A percentile compares a stretch with the other conserved stretches of the same genome.
Conservation (phyloP, 2,113 vertebrate genomes). For the Lophius piscatorius region DNA sequence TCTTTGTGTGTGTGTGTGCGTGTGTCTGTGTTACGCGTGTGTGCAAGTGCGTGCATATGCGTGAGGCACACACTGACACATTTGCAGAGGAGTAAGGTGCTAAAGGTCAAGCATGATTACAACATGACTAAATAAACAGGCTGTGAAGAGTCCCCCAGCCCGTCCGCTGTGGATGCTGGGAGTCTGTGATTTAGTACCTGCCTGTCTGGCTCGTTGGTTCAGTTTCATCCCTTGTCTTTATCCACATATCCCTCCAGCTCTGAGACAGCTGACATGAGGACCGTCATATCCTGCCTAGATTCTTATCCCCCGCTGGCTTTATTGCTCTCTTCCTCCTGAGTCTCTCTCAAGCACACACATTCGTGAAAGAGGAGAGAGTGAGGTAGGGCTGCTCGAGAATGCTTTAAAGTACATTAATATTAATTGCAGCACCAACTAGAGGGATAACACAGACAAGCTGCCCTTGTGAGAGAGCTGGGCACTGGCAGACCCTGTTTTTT, state of each 20-base stretch:
- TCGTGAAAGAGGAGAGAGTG: slow-evolving; percentile 14
- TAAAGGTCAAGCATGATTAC: slow-evolving; percentile 80
- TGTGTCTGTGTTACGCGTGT: not conserved
- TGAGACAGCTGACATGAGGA: slow-evolving; percentile 79
- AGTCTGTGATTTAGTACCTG: slow-evolving; percentile 38
- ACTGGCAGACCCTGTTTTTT: slow-evolving; percentile 58
- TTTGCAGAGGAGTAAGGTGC: slow-evolving; percentile 61
- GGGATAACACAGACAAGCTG: slow-evolving; percentile 72
- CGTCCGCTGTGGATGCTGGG: slow-evolving; percentile 21
- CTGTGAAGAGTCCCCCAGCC: slow-evolving; percentile 22
- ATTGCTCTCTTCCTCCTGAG: slow-evolving; percentile 73
- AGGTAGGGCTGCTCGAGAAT: slow-evolving; percentile 69
- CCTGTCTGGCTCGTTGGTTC: slow-evolving; percentile 48
- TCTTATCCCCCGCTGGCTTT: slow-evolving; percentile 71
- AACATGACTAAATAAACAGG: slow-evolving; percentile 78
- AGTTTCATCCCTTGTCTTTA: slow-evolving; percentile 69
- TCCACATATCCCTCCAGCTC: slow-evolving; percentile 69
- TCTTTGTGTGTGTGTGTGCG: slow-evolving; percentile 14
- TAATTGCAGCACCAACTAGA: slow-evolving; percentile 79
- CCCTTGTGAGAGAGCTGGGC: slow-evolving; percentile 63
- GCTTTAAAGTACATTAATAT: slow-evolving; percentile 82
- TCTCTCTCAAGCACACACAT: slow-evolving; percentile 30
- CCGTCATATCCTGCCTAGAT: slow-evolving; percentile 82
- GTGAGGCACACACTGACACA: slow-evolving; percentile 22
- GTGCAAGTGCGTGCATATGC: not conserved